Evolutionary conservation across 2,797 vertebrate genomes (phyloP).

Genomic region (Aldrovandia affinis): DNA sequence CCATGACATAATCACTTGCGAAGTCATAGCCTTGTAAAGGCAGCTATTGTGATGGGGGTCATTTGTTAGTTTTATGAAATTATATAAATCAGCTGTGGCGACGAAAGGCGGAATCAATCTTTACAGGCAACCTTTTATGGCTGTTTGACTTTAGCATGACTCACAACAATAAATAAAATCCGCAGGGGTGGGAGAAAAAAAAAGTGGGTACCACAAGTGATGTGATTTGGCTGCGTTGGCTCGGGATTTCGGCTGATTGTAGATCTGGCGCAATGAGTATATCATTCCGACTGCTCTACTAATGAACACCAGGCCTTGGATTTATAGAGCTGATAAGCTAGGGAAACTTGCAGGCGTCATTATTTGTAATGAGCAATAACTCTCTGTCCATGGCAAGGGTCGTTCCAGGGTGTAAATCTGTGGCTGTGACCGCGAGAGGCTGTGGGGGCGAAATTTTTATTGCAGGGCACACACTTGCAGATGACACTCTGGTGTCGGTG

Average conservation of each 20-base stretch:
- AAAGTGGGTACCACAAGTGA: background rate
- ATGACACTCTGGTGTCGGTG: slow-evolving; percentile 9
- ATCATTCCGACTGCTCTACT: slow-evolving; percentile 22
- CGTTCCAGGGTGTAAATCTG: slow-evolving; percentile 19
- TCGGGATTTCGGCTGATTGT: background rate
- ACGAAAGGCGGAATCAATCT: slow-evolving; percentile 21
- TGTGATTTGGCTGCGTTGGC: background rate
- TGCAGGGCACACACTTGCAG: background rate
- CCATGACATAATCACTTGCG: slow-evolving; percentile 23
- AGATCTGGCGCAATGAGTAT: slow-evolving; percentile 12
- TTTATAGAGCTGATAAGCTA: slow-evolving; percentile 27
- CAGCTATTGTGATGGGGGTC: slow-evolving; percentile 21
- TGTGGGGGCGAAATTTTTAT: slow-evolving; percentile 6
- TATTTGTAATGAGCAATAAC: slow-evolving; percentile 28
- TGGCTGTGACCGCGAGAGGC: background rate
- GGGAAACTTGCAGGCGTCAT: slow-evolving; percentile 19
- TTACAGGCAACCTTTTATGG: slow-evolving; percentile 20
- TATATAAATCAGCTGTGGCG: background rate
- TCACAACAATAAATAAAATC: slow-evolving; percentile 28
- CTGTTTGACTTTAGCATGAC: slow-evolving; percentile 20
- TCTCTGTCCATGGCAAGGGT: background rate
- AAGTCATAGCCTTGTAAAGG: slow-evolving; percentile 29
- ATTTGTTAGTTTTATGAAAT: slow-evolving; percentile 27
- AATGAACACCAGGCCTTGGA: slow-evolving; percentile 23
- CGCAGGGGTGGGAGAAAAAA: background rate